phyloP scores from a whole-genome alignment of 2,888 invertebrate genomes.

The Acleris literana region DNA sequence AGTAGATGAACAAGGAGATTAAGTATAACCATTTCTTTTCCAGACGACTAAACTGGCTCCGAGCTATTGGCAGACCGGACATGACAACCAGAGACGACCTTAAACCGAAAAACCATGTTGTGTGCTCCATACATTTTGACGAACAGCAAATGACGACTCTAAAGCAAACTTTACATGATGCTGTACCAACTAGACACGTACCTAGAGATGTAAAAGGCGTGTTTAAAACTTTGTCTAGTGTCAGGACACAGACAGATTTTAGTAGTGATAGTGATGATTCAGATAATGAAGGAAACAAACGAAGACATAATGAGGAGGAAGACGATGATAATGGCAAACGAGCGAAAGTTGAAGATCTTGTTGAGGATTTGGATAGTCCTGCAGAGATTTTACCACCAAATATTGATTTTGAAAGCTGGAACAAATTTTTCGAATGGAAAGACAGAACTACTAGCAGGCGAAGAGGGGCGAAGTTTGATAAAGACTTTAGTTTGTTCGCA shows the following conservation, averaged over 20 bases:
- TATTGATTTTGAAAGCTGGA: background rate
- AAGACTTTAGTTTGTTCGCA: slow-evolving; percentile 11
- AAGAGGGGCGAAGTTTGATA: slow-evolving; percentile 9
- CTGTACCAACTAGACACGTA: slow-evolving; percentile 1
- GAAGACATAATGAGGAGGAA: background rate
- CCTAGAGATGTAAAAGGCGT: slow-evolving; percentile 1
- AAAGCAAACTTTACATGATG: background rate
- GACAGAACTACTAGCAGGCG: slow-evolving; percentile 1
- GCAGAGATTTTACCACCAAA: background rate
- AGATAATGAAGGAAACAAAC: background rate
- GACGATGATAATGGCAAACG: background rate
- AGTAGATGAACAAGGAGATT: too few relatives aligned
- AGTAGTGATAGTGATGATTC: background rate
- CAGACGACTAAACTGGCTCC: slow-evolving; percentile 14
- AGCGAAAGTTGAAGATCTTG: background rate
- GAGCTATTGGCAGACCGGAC: background rate
- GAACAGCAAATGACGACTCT: background rate
- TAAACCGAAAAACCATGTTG: background rate
- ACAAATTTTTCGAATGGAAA: slow-evolving; percentile 20
- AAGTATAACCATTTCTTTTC: background rate
- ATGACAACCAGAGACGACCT: background rate
- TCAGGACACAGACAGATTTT: slow-evolving; percentile 12
- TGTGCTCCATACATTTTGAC: slow-evolving; percentile 14
- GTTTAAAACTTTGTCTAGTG: background rate
- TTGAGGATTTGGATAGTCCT: background rate